These are phyloP conservation scores for Buteo buteo DNA, from an alignment of 2,113 vertebrate genomes.

Conservation along the genomic window DNA sequence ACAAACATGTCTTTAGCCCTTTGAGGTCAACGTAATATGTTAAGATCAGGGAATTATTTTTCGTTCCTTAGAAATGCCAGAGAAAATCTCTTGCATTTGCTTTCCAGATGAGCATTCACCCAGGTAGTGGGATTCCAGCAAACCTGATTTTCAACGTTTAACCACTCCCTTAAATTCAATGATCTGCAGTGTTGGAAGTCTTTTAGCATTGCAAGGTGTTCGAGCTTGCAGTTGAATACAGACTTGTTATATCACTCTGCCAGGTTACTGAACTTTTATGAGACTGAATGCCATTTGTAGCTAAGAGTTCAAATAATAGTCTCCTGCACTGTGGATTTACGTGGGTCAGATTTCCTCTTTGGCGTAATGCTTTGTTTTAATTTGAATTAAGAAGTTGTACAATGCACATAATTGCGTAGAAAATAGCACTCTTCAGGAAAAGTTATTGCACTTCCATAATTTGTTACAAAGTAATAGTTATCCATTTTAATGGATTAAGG, in stretches of 20 bases:
- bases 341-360: not conserved
- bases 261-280: not conserved
- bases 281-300: not conserved
- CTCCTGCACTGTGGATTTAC: not conserved
- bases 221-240: not conserved
- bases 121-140: slow-evolving; percentile 13
- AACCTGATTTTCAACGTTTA: slow-evolving; percentile 57
- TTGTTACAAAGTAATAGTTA: not conserved
- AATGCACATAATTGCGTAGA: not conserved
- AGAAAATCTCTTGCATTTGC: not conserved
- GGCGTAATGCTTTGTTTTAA: not conserved
- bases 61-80: not conserved
- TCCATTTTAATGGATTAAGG: not conserved
- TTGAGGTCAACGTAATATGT: not conserved
- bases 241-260: not conserved
- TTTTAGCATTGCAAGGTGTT: not conserved
- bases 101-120: not conserved
- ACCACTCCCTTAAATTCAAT: not conserved
- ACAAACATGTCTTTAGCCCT: not conserved
- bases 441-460: not conserved
- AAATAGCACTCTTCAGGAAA: not conserved
- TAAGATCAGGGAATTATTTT: not conserved
- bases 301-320: not conserved
- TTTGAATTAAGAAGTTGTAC: not conserved
- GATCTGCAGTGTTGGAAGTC: not conserved